These are phyloP conservation scores for Gasterosteus nipponicus DNA, from an alignment of 2,113 vertebrate species.

Conservation along the genomic window DNA sequence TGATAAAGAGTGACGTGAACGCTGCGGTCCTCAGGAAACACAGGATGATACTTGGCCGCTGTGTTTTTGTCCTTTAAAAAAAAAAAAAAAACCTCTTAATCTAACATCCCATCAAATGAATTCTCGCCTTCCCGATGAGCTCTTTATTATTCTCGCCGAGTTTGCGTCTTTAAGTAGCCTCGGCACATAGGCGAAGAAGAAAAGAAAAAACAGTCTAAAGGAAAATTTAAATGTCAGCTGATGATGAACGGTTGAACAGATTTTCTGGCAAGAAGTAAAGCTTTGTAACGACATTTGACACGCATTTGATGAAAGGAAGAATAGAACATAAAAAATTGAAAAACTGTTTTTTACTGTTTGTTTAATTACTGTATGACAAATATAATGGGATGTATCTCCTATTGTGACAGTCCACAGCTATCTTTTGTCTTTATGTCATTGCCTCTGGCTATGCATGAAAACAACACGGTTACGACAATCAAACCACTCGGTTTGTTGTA, in stretches of 20 bases:
- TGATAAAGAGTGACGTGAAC: constrained; percentile 68
- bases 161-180: constrained; percentile 68
- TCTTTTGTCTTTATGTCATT: constrained; percentile 77
- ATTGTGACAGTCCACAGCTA: constrained; percentile 70
- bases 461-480: constrained; percentile 70
- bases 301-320: constrained; percentile 76
- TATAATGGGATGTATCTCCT: constrained; percentile 69
- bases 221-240: constrained; percentile 79
- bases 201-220: constrained; percentile 72
- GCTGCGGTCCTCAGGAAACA: constrained; percentile 56
- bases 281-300: constrained; percentile 80
- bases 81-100: constrained; percentile 51
- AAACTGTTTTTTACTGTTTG: constrained; percentile 73
- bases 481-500: constrained; percentile 67
- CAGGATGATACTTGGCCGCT: constrained; percentile 66
- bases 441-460: constrained; percentile 76
- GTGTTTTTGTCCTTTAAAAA: constrained; percentile 53
- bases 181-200: constrained; percentile 52
- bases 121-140: constrained; percentile 64
- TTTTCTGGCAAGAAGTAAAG: constrained; percentile 77
- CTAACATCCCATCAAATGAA: constrained; percentile 79
- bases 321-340: constrained; percentile 58
- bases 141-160: constrained; percentile 66
- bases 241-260: constrained; percentile 80
- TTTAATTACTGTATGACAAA: constrained; percentile 74